Evolutionary conservation across 2,888 invertebrate species (phyloP).

Genomic region (Pinctada fucata): DNA sequence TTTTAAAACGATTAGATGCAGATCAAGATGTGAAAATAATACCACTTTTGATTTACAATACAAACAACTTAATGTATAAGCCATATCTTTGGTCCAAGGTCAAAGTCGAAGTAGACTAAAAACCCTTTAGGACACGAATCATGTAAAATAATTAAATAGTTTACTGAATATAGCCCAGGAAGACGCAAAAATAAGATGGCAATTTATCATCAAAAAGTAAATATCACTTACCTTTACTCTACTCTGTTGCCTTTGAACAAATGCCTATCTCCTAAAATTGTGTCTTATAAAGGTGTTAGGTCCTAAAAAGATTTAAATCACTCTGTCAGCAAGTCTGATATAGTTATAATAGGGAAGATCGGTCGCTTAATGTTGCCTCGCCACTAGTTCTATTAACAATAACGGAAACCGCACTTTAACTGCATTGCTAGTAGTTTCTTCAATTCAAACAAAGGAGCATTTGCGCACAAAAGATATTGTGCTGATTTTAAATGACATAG

Average conservation of each 20-base stretch:
- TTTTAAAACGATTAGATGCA: neutral
- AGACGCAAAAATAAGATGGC: neutral
- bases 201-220: constrained; percentile 1
- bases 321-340: constrained; percentile 1
- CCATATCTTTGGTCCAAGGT: too few relatives aligned
- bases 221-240: neutral
- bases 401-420: neutral
- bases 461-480: constrained; percentile 3
- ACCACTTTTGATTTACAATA: neutral
- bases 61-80: too few relatives aligned
- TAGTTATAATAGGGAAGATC: neutral
- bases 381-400: neutral
- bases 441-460: neutral
- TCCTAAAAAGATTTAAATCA: constrained; percentile 3
- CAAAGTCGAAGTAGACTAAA: too few relatives aligned
- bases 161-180: too few relatives aligned
- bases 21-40: constrained; percentile 1
- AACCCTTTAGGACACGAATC: too few relatives aligned
- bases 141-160: too few relatives aligned
- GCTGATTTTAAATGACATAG: neutral
- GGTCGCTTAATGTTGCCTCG: neutral
- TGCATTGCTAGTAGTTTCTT: constrained; percentile 4
- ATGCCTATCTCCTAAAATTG: neutral
- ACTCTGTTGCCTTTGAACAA: neutral
- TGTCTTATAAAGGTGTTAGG: neutral